phyloP scores from a whole-genome alignment of 2,113 vertebrate genomes.

The Dromaius novaehollandiae region DNA sequence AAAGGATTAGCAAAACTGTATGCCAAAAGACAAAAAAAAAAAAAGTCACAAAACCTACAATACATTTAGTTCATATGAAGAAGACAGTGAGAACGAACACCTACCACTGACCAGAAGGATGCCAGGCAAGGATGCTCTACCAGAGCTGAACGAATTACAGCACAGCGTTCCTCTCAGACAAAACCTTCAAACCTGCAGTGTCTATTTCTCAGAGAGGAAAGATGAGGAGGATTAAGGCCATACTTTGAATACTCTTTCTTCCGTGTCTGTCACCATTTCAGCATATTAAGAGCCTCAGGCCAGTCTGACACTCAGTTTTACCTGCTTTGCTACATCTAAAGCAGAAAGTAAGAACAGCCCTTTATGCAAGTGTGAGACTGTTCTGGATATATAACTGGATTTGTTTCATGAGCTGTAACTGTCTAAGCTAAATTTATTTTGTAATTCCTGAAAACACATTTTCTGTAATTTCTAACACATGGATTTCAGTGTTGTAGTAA shows the following conservation, averaged over 20 bases:
- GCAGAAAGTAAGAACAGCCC: not conserved
- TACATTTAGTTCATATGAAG: not conserved
- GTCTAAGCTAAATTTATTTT: not conserved
- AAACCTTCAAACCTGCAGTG: not conserved
- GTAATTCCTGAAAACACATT: not conserved
- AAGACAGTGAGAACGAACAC: not conserved
- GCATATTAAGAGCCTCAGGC: rapidly evolving
- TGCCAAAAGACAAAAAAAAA: no score
- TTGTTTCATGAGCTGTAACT: not conserved
- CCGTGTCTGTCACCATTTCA: not conserved
- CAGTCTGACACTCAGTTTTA: not conserved
- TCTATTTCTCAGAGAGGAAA: not conserved
- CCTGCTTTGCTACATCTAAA: not conserved
- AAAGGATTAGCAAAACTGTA: not conserved
- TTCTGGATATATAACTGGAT: not conserved
- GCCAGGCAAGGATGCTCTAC: not conserved
- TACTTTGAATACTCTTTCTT: not conserved
- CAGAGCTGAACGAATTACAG: not conserved
- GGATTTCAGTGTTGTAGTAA: not conserved
- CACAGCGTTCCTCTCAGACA: not conserved
- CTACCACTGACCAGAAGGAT: not conserved
- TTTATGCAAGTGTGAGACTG: not conserved
- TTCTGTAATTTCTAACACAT: not conserved
- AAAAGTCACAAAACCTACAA: not conserved
- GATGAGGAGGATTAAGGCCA: not conserved